Percentiles rank a stretch among this genome's conserved stretches.
Evolutionary conservation across 2,113 vertebrate genomes (phyloP).

Genomic region (Rhinopomastus cyanomelas): DNA sequence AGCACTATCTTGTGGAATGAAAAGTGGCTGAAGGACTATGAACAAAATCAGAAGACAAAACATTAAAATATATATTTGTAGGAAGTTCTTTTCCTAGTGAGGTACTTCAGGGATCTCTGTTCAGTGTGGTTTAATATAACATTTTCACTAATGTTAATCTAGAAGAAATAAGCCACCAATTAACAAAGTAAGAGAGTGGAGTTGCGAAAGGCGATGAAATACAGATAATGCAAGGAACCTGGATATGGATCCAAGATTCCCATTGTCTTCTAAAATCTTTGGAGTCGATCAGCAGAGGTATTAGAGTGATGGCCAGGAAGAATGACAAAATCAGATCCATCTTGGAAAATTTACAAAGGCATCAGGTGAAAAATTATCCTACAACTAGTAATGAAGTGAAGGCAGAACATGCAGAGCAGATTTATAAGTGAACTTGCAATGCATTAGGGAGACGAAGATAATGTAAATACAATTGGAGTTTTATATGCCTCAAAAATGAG

Average conservation of each 20-base stretch:
- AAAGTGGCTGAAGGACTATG: slow-evolving; percentile 27
- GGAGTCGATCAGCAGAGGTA: neutral
- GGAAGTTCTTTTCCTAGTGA: slow-evolving; percentile 4
- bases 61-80: neutral
- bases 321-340: neutral
- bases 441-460: neutral
- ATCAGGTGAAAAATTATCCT: neutral
- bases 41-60: slow-evolving; percentile 52
- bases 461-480: neutral
- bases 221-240: neutral
- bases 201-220: slow-evolving; percentile 3
- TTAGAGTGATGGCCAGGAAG: neutral
- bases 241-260: neutral
- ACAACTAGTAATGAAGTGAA: neutral
- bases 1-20: slow-evolving; percentile 29
- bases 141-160: neutral
- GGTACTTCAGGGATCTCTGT: neutral
- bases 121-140: slow-evolving; percentile 7
- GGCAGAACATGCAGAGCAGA: neutral
- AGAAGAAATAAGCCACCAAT: neutral
- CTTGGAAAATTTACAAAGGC: neutral
- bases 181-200: slow-evolving; percentile 10
- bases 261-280: neutral
- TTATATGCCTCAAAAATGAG: neutral
- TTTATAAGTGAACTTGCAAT: neutral